Conservation (phyloP, 2,113 vertebrate species). For the Mustelus asterias region DNA sequence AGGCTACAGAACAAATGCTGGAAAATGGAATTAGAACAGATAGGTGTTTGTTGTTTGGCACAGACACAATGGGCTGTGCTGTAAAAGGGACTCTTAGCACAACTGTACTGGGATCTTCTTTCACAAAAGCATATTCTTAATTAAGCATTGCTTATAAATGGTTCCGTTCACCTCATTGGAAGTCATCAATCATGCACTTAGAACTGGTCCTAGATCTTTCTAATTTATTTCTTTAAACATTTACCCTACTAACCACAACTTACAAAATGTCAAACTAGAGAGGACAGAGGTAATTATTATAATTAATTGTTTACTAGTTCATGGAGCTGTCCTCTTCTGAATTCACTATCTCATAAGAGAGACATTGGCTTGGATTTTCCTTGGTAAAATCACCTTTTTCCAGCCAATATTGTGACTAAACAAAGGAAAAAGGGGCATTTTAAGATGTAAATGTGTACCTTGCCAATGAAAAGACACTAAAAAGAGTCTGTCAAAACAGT, state of each 20-base stretch:
- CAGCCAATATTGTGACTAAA: not conserved
- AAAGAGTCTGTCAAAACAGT: not conserved
- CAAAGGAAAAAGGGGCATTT: not conserved
- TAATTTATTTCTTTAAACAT: not conserved
- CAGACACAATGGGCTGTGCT: no score
- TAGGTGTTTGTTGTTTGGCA: no score
- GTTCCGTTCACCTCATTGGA: not conserved
- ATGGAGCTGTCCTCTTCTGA: not conserved
- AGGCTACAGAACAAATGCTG: no score
- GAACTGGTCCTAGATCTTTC: not conserved
- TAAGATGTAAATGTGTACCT: no score
- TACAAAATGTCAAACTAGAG: not conserved
- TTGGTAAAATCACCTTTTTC: not conserved
- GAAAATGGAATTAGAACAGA: no score
- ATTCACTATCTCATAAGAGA: not conserved
- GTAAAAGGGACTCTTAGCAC: no score
- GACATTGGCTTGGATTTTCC: not conserved
- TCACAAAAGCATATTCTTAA: not conserved
- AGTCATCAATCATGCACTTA: not conserved
- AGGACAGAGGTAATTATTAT: not conserved
- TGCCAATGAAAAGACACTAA: not conserved
- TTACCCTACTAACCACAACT: not conserved
- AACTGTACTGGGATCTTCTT: not conserved
- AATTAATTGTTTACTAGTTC: not conserved
- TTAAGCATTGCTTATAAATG: not conserved